Evolutionary conservation across 2,797 vertebrate species (phyloP).

Genomic region (Diplodus puntazzo): DNA sequence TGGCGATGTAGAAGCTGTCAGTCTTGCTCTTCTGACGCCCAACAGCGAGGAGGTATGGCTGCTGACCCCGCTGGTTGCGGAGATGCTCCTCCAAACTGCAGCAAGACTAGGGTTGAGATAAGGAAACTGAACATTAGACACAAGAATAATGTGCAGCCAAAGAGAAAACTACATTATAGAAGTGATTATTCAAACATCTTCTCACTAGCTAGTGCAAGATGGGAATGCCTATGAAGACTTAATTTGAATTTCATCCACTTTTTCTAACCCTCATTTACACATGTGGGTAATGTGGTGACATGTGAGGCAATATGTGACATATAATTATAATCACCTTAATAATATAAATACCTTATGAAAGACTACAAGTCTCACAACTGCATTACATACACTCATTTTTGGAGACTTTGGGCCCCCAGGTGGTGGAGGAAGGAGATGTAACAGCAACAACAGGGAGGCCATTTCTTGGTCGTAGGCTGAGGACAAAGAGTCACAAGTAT

Average conservation of each 20-base stretch:
- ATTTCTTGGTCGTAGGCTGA: conserved; percentile 44
- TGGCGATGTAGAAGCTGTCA: conserved; percentile 34
- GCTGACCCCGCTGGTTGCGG: not conserved
- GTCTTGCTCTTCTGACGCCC: conserved; percentile 17
- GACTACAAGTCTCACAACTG: conserved; percentile 41
- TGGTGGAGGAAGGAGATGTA: conserved; percentile 48
- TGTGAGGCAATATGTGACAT: not conserved
- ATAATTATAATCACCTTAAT: not conserved
- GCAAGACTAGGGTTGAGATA: not conserved
- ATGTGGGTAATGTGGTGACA: conserved; percentile 5
- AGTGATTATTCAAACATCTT: not conserved
- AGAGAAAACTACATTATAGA: not conserved
- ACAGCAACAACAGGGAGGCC: conserved; percentile 44
- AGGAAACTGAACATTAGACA: conserved; percentile 27
- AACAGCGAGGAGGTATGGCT: conserved; percentile 48
- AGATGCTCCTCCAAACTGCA: too few relatives aligned
- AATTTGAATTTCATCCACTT: not conserved
- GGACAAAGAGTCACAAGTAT: conserved; percentile 1
- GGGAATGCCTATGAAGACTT: not conserved
- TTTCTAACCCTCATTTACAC: not conserved
- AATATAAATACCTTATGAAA: conserved; percentile 40
- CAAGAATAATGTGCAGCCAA: conserved; percentile 1
- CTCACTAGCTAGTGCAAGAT: not conserved
- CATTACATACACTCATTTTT: conserved; percentile 42
- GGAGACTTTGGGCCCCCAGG: conserved; percentile 9